Evolutionary conservation across 2,113 vertebrate species (phyloP).

Genomic region (Platysternon megacephalum): DNA sequence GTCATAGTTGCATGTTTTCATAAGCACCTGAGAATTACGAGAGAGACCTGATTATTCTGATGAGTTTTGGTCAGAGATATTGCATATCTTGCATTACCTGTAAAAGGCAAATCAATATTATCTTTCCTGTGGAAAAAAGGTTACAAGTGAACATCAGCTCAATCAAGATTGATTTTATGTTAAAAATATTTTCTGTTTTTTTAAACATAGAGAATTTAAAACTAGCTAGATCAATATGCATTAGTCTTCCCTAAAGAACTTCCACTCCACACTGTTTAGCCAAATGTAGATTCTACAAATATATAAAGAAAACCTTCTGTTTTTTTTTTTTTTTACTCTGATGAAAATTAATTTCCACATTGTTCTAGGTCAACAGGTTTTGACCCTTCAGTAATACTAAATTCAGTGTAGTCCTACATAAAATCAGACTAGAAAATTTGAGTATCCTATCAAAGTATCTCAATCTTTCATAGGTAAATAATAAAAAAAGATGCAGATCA

Average conservation of each 20-base stretch:
- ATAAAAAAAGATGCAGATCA: slow-evolving; percentile 31
- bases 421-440: slow-evolving; percentile 25
- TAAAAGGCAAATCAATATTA: not conserved
- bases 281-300: not conserved
- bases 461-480: slow-evolving; percentile 46
- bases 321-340: not conserved
- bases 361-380: slow-evolving; percentile 41
- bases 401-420: slow-evolving; percentile 9
- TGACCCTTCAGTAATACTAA: slow-evolving; percentile 11
- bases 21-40: not conserved
- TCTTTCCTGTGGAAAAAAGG: not conserved
- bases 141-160: not conserved
- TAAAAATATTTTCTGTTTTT: not conserved
- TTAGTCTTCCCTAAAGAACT: not conserved
- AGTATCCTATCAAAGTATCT: not conserved
- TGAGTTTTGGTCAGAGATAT: not conserved
- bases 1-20: not conserved
- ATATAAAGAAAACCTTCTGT: not conserved
- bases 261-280: not conserved
- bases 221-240: not conserved
- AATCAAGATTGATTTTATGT: not conserved
- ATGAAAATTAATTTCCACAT: slow-evolving; percentile 24
- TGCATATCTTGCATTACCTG: not conserved
- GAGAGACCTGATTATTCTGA: not conserved
- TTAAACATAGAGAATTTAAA: not conserved